A percentile compares a stretch with the other conserved stretches of the same genome.
These are phyloP conservation scores for Melanostoma mellinum DNA, from an alignment of 2,888 invertebrate genomes.

Conservation along the genomic window DNA sequence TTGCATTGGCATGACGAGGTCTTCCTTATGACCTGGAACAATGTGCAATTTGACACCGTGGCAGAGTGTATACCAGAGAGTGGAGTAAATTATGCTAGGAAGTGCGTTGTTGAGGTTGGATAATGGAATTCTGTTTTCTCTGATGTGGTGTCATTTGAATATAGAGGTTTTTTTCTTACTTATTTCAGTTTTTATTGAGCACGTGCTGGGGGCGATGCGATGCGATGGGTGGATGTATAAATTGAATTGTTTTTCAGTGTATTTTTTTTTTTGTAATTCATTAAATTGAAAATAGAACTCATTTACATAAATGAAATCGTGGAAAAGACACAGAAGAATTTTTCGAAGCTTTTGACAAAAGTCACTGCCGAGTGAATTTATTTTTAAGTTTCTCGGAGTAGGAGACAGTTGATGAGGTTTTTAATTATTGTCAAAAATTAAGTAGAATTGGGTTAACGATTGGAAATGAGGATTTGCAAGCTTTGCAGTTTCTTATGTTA, in stretches of 20 bases:
- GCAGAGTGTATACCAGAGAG: constrained; percentile 1
- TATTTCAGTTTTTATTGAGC: constrained; percentile 19
- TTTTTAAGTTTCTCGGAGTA: too few relatives aligned
- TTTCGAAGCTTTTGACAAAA: too few relatives aligned
- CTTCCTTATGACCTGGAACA: constrained; percentile 11
- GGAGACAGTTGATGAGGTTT: too few relatives aligned
- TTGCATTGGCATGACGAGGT: constrained; percentile 27
- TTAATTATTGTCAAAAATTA: too few relatives aligned
- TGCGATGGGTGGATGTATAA: not conserved
- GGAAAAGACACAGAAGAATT: too few relatives aligned
- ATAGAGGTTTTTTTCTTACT: constrained; percentile 3
- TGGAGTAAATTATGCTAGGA: constrained; percentile 28
- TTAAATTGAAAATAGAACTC: too few relatives aligned
- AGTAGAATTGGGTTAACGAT: too few relatives aligned
- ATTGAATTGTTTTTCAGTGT: not conserved
- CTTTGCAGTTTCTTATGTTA: too few relatives aligned
- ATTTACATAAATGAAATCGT: too few relatives aligned
- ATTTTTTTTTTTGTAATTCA: too few relatives aligned
- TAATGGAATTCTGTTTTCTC: constrained; percentile 4
- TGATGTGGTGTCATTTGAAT: constrained; percentile 39
- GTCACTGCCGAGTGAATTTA: too few relatives aligned
- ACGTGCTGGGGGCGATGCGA: not conserved
- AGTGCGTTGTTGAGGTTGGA: constrained; percentile 18
- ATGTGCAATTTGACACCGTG: constrained; percentile 23
- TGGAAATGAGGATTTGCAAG: too few relatives aligned